phyloP scores from a whole-genome alignment of 2,888 invertebrate species.

The Drosophila mayaguana region DNA sequence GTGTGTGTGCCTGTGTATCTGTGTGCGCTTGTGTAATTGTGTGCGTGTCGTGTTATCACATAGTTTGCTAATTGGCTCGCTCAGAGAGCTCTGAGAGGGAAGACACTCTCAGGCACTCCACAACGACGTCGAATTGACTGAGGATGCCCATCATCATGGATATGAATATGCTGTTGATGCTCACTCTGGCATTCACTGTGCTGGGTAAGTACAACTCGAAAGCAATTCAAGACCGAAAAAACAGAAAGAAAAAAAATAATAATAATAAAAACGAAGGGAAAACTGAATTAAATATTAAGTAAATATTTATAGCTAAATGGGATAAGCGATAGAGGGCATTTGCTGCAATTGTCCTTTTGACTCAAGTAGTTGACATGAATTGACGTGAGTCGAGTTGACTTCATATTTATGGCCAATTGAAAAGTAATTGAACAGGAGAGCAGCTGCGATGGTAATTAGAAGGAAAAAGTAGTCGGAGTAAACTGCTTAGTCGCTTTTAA shows the following conservation, averaged over 20 bases:
- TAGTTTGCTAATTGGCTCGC: slow-evolving; percentile 66
- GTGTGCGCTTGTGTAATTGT: background rate
- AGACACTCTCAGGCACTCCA: slow-evolving; percentile 29
- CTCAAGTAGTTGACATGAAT: background rate
- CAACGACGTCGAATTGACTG: slow-evolving; percentile 16
- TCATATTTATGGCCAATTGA: slow-evolving; percentile 18
- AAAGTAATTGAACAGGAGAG: background rate
- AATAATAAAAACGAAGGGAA: background rate
- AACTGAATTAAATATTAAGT: background rate
- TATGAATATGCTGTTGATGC: slow-evolving; percentile 40
- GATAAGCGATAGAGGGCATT: background rate
- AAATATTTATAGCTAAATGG: slow-evolving; percentile 10
- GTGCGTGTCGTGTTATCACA: slow-evolving; percentile 53
- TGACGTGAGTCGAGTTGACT: background rate
- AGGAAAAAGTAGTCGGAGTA: background rate
- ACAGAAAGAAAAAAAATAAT: background rate
- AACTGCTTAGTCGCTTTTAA: background rate
- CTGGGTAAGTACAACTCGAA: slow-evolving; percentile 58
- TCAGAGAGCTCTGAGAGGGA: slow-evolving; percentile 10
- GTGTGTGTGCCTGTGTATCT: slow-evolving; percentile 10
- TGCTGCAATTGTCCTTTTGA: slow-evolving; percentile 19
- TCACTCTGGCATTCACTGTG: slow-evolving; percentile 35
- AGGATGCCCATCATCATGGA: slow-evolving; percentile 38
- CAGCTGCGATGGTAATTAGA: background rate
- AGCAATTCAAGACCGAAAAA: slow-evolving; percentile 2